Evolutionary conservation across 2,113 vertebrate species (phyloP).

Genomic region (Lates calcarifer): DNA sequence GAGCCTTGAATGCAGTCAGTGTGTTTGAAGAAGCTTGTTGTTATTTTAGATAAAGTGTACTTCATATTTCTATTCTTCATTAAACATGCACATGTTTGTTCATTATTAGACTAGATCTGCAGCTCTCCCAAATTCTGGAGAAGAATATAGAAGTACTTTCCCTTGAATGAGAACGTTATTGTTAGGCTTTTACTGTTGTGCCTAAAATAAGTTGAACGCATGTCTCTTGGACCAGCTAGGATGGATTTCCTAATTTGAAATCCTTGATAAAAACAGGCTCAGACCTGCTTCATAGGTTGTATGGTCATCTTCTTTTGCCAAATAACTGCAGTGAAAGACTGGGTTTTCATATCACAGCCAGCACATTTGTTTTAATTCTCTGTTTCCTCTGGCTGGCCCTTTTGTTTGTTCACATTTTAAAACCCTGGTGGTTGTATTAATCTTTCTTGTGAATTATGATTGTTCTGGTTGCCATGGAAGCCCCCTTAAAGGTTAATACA

Average conservation of each 20-base stretch:
- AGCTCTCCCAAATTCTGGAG: not conserved
- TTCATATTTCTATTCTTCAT: constrained; percentile 2
- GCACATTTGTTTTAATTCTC: constrained; percentile 13
- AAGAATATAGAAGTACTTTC: not conserved
- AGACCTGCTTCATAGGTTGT: not conserved
- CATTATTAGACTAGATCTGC: not conserved
- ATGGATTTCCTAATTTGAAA: constrained; percentile 10
- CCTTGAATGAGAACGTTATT: not conserved
- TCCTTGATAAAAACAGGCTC: not conserved
- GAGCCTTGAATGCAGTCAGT: not conserved
- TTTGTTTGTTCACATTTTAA: constrained; percentile 18
- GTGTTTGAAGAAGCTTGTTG: constrained; percentile 8
- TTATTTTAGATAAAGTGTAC: not conserved
- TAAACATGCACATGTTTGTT: not conserved
- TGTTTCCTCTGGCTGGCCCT: not conserved
- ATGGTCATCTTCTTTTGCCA: constrained; percentile 4
- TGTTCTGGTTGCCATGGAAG: constrained; percentile 12
- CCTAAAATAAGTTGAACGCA: not conserved
- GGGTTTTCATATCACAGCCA: not conserved
- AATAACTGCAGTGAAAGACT: not conserved
- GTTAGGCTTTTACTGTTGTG: not conserved
- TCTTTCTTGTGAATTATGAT: not conserved
- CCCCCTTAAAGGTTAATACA: not conserved
- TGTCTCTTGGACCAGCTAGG: not conserved
- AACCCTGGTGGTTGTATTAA: constrained; percentile 4